phyloP scores from a whole-genome alignment of 2,888 invertebrate genomes.

The Agonum fuliginosum region DNA sequence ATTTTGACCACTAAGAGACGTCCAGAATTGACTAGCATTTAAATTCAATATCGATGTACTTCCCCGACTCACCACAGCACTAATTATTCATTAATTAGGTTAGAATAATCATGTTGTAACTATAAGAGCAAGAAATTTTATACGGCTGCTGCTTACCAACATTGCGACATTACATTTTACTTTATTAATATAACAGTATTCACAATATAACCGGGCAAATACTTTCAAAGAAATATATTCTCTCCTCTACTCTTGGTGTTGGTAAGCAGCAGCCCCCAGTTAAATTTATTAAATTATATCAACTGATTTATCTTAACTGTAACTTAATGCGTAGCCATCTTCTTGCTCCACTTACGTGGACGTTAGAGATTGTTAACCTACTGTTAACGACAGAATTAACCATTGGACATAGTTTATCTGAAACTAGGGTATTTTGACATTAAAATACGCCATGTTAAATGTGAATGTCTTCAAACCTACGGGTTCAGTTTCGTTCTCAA shows the following conservation, averaged over 20 bases:
- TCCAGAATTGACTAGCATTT: constrained; percentile 59
- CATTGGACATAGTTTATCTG: constrained; percentile 50
- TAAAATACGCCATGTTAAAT: constrained; percentile 59
- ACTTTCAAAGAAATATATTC: too few relatives aligned
- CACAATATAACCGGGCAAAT: too few relatives aligned
- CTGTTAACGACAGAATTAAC: constrained; percentile 49
- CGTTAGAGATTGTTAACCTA: constrained; percentile 47
- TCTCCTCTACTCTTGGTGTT: constrained; percentile 8
- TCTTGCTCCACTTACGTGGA: constrained; percentile 26
- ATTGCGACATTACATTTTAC: too few relatives aligned
- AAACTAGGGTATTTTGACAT: constrained; percentile 56
- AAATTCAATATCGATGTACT: constrained; percentile 57
- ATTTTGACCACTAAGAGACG: constrained; percentile 56
- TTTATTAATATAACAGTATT: too few relatives aligned
- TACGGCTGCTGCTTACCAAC: constrained; percentile 30
- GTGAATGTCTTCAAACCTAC: constrained; percentile 53
- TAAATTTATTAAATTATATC: constrained; percentile 60
- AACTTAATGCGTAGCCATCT: constrained; percentile 54
- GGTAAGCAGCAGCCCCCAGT: constrained; percentile 26
- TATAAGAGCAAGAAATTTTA: constrained; percentile 59
- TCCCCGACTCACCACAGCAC: constrained; percentile 55
- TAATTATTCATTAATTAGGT: constrained; percentile 57
- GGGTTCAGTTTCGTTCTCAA: constrained; percentile 54
- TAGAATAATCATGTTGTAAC: constrained; percentile 53
- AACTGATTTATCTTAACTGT: constrained; percentile 54